Evolutionary conservation across 2,113 vertebrate genomes (phyloP).

Genomic region (Laticauda colubrina): DNA sequence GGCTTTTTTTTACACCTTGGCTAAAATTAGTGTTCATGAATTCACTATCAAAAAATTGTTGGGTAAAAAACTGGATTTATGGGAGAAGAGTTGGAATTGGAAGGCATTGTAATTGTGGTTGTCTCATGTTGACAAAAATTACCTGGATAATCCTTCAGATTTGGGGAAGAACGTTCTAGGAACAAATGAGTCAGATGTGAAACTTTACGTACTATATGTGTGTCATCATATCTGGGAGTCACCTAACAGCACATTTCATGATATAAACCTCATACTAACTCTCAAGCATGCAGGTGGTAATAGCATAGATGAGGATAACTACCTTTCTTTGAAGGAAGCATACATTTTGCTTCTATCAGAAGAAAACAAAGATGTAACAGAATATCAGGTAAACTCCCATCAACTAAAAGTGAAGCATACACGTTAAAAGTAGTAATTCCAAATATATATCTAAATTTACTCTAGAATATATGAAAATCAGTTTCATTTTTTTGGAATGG

Average conservation of each 20-base stretch:
- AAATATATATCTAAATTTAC: not conserved
- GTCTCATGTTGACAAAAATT: not conserved
- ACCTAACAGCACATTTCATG: not conserved
- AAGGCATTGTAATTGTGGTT: not conserved
- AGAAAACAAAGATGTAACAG: not conserved
- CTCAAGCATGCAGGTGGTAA: not conserved
- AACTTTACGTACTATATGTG: not conserved
- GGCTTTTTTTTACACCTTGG: not conserved
- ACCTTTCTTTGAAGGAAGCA: not conserved
- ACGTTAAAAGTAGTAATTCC: not conserved
- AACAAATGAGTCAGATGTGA: not conserved
- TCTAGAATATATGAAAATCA: not conserved
- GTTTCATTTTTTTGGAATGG: not conserved
- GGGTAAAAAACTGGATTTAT: not conserved
- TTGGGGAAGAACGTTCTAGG: not conserved
- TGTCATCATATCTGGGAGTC: not conserved
- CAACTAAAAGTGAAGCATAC: not conserved
- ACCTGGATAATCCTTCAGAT: not conserved
- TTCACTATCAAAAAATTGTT: not conserved
- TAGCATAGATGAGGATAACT: not conserved
- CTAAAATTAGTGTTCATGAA: not conserved
- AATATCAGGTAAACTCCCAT: not conserved
- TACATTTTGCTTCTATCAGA: not conserved
- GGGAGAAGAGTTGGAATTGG: not conserved
- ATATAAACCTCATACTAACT: not conserved